Evolutionary conservation across 2,888 invertebrate species (phyloP).

Genomic region (Drosophila multiciliata): DNA sequence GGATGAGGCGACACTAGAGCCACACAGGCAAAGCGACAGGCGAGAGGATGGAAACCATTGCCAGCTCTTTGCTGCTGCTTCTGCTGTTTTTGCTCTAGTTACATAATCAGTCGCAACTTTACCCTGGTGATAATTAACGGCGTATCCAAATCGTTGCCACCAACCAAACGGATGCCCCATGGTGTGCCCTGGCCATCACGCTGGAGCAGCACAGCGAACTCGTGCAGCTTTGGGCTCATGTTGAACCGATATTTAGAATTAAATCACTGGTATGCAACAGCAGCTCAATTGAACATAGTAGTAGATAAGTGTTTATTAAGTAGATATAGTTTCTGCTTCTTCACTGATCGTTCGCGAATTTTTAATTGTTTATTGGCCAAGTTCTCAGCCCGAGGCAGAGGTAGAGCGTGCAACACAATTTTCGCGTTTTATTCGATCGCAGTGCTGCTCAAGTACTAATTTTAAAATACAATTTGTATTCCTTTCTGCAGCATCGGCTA

Average conservation of each 20-base stretch:
- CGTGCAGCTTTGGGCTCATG: conserved; percentile 88
- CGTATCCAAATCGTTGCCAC: conserved; percentile 93
- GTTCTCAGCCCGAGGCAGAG: conserved; percentile 59
- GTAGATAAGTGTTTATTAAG: conserved; percentile 5
- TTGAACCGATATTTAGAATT: conserved; percentile 7
- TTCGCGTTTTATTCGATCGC: conserved; percentile 84
- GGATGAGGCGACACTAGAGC: conserved; percentile 41
- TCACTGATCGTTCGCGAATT: conserved; percentile 36
- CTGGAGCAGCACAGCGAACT: conserved; percentile 90
- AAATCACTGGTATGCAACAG: conserved; percentile 12
- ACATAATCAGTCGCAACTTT: conserved; percentile 81
- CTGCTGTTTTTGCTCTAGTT: conserved; percentile 49
- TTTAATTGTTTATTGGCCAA: conserved; percentile 57
- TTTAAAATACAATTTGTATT: conserved; percentile 82
- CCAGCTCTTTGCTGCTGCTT: conserved; percentile 40
- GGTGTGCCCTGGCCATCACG: conserved; percentile 90
- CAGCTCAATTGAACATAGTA: conserved; percentile 42
- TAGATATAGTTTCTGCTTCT: conserved; percentile 22
- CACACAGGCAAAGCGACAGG: conserved; percentile 57
- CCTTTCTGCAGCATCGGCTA: conserved; percentile 71
- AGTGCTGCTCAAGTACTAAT: conserved; percentile 85
- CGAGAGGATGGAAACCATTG: conserved; percentile 40
- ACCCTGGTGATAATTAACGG: conserved; percentile 96
- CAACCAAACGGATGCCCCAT: conserved; percentile 95
- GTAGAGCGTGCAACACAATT: conserved; percentile 72